phyloP scores from a whole-genome alignment of 1,140 invertebrate species.

The Heliothis virescens region DNA sequence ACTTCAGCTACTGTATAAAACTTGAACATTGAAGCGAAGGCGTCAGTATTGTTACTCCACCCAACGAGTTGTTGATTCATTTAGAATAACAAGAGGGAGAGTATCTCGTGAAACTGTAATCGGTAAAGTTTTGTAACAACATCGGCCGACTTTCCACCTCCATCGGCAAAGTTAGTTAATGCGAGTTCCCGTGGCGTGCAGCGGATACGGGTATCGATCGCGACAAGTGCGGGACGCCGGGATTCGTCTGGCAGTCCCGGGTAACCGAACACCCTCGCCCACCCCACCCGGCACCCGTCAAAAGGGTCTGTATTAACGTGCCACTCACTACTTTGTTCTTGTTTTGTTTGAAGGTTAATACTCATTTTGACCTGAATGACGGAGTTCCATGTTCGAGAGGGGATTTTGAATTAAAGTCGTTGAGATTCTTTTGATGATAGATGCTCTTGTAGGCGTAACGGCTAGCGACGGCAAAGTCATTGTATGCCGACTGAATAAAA shows the following conservation, averaged over 20 bases:
- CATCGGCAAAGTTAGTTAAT: conserved; percentile 78
- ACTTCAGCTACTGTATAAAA: conserved; percentile 11
- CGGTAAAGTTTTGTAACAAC: conserved; percentile 82
- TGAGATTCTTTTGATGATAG: conserved; percentile 30
- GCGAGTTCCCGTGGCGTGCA: conserved; percentile 80
- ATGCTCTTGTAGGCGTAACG: conserved; percentile 6
- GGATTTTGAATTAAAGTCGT: conserved; percentile 33
- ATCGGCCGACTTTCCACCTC: conserved; percentile 81
- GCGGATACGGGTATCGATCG: conserved; percentile 83
- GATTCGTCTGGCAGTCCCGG: conserved; percentile 80
- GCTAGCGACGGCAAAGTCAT: neutral
- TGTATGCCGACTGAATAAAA: conserved; percentile 12
- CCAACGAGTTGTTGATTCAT: conserved; percentile 61
- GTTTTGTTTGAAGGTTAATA: conserved; percentile 85
- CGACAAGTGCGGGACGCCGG: conserved; percentile 79
- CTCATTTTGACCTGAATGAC: conserved; percentile 76
- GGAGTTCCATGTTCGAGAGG: conserved; percentile 46
- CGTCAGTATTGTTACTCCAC: conserved; percentile 31
- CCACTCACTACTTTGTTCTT: conserved; percentile 82
- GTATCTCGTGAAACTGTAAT: conserved; percentile 73
- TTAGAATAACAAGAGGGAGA: conserved; percentile 68
- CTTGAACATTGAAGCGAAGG: conserved; percentile 17
- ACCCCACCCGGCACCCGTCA: conserved; percentile 58
- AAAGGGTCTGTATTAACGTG: conserved; percentile 74
- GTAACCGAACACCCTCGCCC: conserved; percentile 62